A percentile compares a stretch with the other conserved stretches of the same genome.
Evolutionary conservation across 1,140 invertebrate genomes (phyloP).

Genomic region (Neelides sp.): DNA sequence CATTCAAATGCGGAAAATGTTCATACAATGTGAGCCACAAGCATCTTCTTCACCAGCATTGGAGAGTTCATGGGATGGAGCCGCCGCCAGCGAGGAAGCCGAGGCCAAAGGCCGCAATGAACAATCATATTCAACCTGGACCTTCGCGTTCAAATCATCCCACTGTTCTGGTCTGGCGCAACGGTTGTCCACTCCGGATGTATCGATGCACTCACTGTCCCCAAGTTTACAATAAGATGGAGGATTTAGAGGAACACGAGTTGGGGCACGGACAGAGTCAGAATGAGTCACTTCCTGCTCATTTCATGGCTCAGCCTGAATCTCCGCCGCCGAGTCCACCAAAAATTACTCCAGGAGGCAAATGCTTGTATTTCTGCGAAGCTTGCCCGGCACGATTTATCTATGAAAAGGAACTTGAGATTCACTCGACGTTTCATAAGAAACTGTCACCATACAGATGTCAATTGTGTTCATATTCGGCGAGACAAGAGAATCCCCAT

Average conservation of each 20-base stretch:
- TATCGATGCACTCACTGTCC: slow-evolving; percentile 19
- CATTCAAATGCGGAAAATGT: slow-evolving; percentile 65
- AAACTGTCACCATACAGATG: slow-evolving; percentile 51
- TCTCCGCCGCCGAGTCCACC: no score
- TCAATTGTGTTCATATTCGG: slow-evolving; percentile 62
- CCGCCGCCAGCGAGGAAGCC: slow-evolving; percentile 17
- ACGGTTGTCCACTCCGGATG: slow-evolving; percentile 7
- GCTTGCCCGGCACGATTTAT: slow-evolving; percentile 63
- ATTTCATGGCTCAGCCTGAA: no score
- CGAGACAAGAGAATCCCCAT: slow-evolving; percentile 49
- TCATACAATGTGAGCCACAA: slow-evolving; percentile 68
- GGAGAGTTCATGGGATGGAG: slow-evolving; percentile 55
- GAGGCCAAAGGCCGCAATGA: background rate
- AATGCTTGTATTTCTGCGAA: slow-evolving; percentile 40
- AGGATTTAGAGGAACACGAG: slow-evolving; percentile 21
- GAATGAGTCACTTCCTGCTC: background rate
- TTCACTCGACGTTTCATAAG: slow-evolving; percentile 55
- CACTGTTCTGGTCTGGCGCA: slow-evolving; percentile 15
- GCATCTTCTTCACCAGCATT: slow-evolving; percentile 62
- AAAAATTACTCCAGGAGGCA: slow-evolving; percentile 4
- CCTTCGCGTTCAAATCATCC: slow-evolving; percentile 5
- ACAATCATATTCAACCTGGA: background rate
- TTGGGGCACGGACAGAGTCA: background rate
- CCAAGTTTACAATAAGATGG: slow-evolving; percentile 13
- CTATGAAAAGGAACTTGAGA: slow-evolving; percentile 50